phyloP scores from a whole-genome alignment of 2,113 vertebrate species.

The Megalops atlanticus region DNA sequence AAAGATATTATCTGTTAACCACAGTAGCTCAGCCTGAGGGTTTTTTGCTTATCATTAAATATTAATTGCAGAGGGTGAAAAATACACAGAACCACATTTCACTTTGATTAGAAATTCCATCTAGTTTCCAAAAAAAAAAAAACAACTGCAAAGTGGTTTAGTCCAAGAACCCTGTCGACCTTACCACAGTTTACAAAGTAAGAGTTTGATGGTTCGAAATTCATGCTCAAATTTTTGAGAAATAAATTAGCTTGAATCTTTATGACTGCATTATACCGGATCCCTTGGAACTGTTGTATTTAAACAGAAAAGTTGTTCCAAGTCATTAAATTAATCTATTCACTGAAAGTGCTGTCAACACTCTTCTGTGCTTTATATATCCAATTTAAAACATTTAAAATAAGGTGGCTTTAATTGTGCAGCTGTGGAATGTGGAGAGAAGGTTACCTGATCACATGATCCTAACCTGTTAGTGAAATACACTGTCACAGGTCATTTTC shows the following conservation, averaged over 20 bases:
- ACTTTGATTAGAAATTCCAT: not conserved
- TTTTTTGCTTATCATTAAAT: too few species aligned
- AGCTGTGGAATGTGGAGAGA: constrained; percentile 32
- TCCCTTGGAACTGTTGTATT: too few species aligned
- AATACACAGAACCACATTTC: not conserved
- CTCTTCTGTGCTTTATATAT: not conserved
- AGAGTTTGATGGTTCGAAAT: not conserved
- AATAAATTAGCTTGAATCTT: too few species aligned
- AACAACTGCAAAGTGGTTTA: too few species aligned
- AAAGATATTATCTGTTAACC: too few species aligned
- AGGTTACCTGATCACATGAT: not conserved
- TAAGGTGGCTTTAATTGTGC: constrained; percentile 26
- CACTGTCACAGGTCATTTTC: constrained; percentile 13
- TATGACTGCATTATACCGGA: too few species aligned
- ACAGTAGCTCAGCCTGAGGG: too few species aligned
- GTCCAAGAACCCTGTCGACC: not conserved
- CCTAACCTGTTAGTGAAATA: not conserved
- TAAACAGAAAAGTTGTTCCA: not conserved
- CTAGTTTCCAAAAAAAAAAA: too few species aligned
- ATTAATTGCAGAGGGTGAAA: too few species aligned
- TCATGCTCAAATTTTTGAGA: not conserved
- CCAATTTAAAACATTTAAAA: not conserved
- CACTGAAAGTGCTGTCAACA: not conserved
- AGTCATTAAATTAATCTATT: not conserved
- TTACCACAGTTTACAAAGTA: not conserved